Evolutionary conservation across 2,888 invertebrate genomes (phyloP), one percentile per base, ranked within the genome.

Genomic region (Falcaria lacertinaria): DNA sequence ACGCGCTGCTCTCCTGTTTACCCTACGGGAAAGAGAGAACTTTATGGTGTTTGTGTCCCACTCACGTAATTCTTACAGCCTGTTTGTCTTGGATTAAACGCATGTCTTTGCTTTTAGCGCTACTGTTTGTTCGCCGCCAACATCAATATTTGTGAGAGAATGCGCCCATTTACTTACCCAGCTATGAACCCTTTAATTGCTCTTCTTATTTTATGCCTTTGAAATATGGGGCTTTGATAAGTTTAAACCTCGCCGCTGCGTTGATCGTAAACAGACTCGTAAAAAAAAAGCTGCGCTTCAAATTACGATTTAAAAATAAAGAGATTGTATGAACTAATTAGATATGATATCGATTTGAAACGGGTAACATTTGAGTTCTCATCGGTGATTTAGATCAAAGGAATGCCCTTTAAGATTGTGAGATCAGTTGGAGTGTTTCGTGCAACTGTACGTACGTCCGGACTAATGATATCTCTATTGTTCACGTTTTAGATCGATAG

Each of bases 61-160:
- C 76, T 75, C 75, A 56, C 70, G 74, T 83, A 79, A 83, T 85
- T 83, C 81, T 81, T 84, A 79, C 72, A 84, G 74, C 64, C 64
- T 84, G 84, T 87, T 88, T 88, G 74, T 74, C 71, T 82, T 84
- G 80, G 84, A 87, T 85, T 86, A 84, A 82, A 76, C 82, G 77
- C 75, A 80, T 84, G 82, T 86, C 84, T 85, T 81, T 80, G 83
- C 84, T 83, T 82, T 82, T 78, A 82, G 71, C 74, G 83, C 85
- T 86, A 84, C 86, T 84, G 86, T 85, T 86, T 86, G 73, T 75
- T 69, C 70, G 63, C 51, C 65, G 73, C 85, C 76, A 81, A 76
- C 68, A 73, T 80, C 79, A 89, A 88, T 79, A 87, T 85, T 83
- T 76, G 79, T 70, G 62, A 70, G 62, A 75, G 74, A 72, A 78